Evolutionary conservation across 30 jellyfish, hydroid and myxozoan genomes (phyloP), one percentile per base, ranked within the genome.

Genomic region (Cassiopea xamachana): DNA sequence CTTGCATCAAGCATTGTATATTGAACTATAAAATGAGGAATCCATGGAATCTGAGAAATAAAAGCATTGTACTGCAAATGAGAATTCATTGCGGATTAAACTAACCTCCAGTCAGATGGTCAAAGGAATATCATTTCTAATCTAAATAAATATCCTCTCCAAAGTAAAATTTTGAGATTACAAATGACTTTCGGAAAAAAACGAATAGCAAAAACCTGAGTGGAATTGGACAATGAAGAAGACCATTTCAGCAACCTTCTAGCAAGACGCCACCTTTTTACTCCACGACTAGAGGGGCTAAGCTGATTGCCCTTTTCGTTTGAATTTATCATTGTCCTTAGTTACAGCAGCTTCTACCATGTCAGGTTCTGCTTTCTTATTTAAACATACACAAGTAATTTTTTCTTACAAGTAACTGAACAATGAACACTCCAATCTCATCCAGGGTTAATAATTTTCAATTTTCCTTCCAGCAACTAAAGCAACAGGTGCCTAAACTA

Each of bases 181-280:
- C 39, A 27, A 27, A 27, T 27, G 39, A 27, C 39, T 27, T 27
- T 27, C 39, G 39, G 39, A 6, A 55, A 55, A 55, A 3, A 55
- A 55, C 12, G 64, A 55, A 55, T 5, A 64, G 15, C 43, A 5
- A 27, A 64, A 7, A 64, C 74, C 74, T 64, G 74, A 64, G 15
- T 64, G 8, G 74, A 64, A 13, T 64, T 13, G 15, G 74, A 64
- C 19, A 64, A 64, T 14, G 74, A 64, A 59, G 69, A 59, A 64
- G 74, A 64, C 74, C 74, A 64, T 64, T 64, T 64, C 74, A 64
- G 15, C 5, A 64, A 64, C 15, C 74, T 64, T 64, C 74, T 13
- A 17, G 74, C 74, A 64, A 64, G 74, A 64, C 19, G 15, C 74
- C 74, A 64, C 43, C 74, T 13, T 64, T 64, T 64, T 14, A 16